These are phyloP conservation scores for Cotesia typhae DNA, from an alignment of 1,140 invertebrate species.

Conservation along the genomic window DNA sequence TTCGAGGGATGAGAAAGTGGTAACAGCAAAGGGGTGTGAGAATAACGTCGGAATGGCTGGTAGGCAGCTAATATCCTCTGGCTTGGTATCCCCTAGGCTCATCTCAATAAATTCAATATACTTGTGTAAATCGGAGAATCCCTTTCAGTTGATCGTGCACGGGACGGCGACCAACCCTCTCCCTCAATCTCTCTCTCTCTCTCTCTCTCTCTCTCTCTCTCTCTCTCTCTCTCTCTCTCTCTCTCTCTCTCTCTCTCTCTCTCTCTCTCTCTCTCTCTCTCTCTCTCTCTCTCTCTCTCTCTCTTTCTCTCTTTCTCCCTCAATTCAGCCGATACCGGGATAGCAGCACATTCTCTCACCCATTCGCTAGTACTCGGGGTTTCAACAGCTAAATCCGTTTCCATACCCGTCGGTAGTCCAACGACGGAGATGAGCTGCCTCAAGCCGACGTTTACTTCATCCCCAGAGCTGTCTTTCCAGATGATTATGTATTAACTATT, in stretches of 20 bases:
- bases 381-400: slow-evolving; percentile 21
- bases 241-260: not conserved
- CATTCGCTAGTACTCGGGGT: slow-evolving; percentile 21
- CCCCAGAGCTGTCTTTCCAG: slow-evolving; percentile 11
- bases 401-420: slow-evolving; percentile 12
- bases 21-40: slow-evolving; percentile 38
- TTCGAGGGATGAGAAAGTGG: slow-evolving; percentile 35
- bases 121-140: slow-evolving; percentile 63
- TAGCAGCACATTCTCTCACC: not conserved
- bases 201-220: no score
- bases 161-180: not conserved
- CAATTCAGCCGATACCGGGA: no score
- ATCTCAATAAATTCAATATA: slow-evolving; percentile 69
- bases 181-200: not conserved
- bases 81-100: slow-evolving; percentile 64
- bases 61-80: slow-evolving; percentile 67
- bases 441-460: slow-evolving; percentile 31
- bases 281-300: no score
- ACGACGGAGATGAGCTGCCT: slow-evolving; percentile 55
- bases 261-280: not conserved
- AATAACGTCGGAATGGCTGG: slow-evolving; percentile 56
- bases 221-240: no score
- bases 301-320: no score
- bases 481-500: not conserved
- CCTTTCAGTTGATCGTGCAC: slow-evolving; percentile 37